These are phyloP conservation scores for Neoascia interrupta DNA, from an alignment of 2,888 invertebrate genomes.

Conservation along the genomic window DNA sequence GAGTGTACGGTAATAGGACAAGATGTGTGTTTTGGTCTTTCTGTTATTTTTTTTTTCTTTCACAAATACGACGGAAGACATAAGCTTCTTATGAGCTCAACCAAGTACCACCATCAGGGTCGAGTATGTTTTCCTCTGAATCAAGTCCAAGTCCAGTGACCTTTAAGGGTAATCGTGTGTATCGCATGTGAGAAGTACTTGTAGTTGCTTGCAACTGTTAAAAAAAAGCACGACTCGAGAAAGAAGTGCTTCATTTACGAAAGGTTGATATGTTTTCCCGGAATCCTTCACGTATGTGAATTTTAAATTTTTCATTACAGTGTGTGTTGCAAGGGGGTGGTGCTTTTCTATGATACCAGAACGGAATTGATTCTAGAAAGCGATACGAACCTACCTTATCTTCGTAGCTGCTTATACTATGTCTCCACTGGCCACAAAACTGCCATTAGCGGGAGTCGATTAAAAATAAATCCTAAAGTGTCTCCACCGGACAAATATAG, in stretches of 20 bases:
- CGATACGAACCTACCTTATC: no score
- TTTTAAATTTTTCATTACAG: conserved; percentile 13
- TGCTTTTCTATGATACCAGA: not conserved
- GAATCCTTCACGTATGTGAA: not conserved
- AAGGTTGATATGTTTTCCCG: conserved; percentile 2
- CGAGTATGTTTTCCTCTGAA: conserved; percentile 24
- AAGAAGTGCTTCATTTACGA: conserved; percentile 7
- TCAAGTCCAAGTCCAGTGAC: conserved; percentile 66
- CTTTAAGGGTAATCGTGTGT: conserved; percentile 51
- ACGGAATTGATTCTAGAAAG: no score
- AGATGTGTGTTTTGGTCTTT: conserved; percentile 8
- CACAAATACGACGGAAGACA: conserved; percentile 57
- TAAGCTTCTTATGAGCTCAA: conserved; percentile 64
- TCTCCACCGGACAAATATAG: no score
- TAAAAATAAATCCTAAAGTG: no score
- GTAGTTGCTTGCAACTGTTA: conserved; percentile 35
- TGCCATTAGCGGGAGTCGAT: no score
- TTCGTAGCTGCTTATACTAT: no score
- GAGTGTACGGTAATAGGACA: conserved; percentile 6
- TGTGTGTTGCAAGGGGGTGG: not conserved
- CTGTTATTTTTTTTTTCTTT: conserved; percentile 63
- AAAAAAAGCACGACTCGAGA: not conserved
- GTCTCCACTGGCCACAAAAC: no score
- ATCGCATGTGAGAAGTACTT: conserved; percentile 20
- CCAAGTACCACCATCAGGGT: conserved; percentile 26